Evolutionary conservation across 2,888 invertebrate genomes (phyloP).

Genomic region (Machimus atricapillus): DNA sequence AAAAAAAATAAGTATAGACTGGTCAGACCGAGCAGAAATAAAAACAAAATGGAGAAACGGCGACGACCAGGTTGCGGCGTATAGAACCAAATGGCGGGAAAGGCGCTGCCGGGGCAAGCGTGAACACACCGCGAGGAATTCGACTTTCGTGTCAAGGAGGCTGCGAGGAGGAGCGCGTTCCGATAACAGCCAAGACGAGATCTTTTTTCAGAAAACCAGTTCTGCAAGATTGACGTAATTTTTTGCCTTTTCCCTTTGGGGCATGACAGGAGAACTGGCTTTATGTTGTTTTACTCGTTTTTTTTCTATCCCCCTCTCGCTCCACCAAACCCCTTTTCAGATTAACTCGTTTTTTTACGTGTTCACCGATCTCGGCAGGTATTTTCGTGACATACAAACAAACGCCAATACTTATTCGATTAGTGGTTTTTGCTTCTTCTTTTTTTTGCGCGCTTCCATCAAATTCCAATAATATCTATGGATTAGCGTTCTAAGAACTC

Average conservation of each 20-base stretch:
- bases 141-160: constrained; percentile 10
- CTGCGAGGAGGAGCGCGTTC: neutral
- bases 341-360: neutral
- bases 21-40: neutral
- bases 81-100: neutral
- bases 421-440: neutral
- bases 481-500: neutral
- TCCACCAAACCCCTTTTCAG: neutral
- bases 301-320: neutral
- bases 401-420: neutral
- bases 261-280: constrained; percentile 3
- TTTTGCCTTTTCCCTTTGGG: constrained; percentile 29
- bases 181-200: constrained; percentile 21
- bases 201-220: constrained; percentile 22
- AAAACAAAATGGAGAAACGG: neutral
- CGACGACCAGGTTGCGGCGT: neutral
- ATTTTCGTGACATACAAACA: neutral
- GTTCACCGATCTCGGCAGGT: neutral
- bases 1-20: neutral
- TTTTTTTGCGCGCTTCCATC: neutral
- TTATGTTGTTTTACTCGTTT: constrained; percentile 15
- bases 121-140: constrained; percentile 15
- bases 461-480: neutral
- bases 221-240: constrained; percentile 35
- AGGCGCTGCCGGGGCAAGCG: neutral